phyloP scores from a whole-genome alignment of 2,888 invertebrate genomes.

The Cynaeus angustus region DNA sequence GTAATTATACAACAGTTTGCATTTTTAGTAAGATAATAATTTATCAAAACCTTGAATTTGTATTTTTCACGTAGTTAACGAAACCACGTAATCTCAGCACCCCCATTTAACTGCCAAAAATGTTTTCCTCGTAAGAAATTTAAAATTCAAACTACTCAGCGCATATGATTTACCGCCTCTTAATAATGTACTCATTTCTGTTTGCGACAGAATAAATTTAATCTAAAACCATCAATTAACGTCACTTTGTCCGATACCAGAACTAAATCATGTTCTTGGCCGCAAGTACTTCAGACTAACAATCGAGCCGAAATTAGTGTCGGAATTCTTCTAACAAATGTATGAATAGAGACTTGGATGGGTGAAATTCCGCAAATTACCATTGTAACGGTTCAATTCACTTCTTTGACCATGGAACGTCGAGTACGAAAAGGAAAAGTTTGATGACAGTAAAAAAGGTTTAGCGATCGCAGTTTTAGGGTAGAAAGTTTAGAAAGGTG shows the following conservation, averaged over 20 bases:
- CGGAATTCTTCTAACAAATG: slow-evolving; percentile 25
- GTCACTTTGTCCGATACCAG: slow-evolving; percentile 5
- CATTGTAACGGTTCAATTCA: slow-evolving; percentile 31
- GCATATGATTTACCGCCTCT: slow-evolving; percentile 2
- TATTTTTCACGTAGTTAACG: too few relatives aligned
- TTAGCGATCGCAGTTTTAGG: too few relatives aligned
- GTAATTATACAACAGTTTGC: too few relatives aligned
- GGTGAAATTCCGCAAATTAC: slow-evolving; percentile 38
- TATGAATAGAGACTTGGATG: slow-evolving; percentile 30
- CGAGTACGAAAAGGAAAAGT: too few relatives aligned
- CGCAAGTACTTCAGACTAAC: slow-evolving; percentile 22
- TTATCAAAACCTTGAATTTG: too few relatives aligned
- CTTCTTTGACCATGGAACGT: not conserved
- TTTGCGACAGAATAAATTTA: slow-evolving; percentile 25
- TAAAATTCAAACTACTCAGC: slow-evolving; percentile 4
- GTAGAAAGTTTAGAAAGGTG: too few relatives aligned
- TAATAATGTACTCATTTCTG: not conserved
- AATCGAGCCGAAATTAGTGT: slow-evolving; percentile 31
- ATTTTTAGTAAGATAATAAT: too few relatives aligned
- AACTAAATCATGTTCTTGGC: slow-evolving; percentile 19
- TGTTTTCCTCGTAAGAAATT: not conserved
- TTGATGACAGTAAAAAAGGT: too few relatives aligned
- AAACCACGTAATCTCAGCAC: not conserved
- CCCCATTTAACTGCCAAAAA: not conserved
- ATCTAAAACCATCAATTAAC: slow-evolving; percentile 27